These are phyloP conservation scores for Diabrotica balteata DNA, from an alignment of 2,888 invertebrate genomes.

Conservation along the genomic window DNA sequence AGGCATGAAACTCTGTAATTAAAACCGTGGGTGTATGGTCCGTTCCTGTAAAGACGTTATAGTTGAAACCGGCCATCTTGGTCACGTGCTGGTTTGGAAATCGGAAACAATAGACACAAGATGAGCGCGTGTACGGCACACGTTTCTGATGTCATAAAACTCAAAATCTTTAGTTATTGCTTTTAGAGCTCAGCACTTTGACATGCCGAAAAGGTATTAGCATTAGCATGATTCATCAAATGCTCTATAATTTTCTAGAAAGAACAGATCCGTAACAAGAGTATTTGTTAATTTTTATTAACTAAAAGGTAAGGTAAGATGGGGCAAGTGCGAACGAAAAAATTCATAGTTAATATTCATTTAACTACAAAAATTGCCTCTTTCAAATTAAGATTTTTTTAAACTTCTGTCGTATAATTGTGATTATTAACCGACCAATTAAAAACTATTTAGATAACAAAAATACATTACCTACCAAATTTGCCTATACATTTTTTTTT, in stretches of 20 bases:
- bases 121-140: constrained; percentile 51
- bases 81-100: constrained; percentile 53
- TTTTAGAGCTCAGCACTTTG: constrained; percentile 47
- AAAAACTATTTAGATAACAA: no score
- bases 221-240: constrained; percentile 48
- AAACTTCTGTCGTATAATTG: no score
- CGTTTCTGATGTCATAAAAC: constrained; percentile 53
- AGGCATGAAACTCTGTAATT: no score
- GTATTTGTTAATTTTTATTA: no score
- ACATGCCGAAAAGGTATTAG: constrained; percentile 52
- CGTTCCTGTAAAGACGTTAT: constrained; percentile 18
- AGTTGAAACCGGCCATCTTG: constrained; percentile 46
- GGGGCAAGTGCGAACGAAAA: no score
- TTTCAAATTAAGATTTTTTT: no score
- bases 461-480: no score
- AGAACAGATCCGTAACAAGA: constrained; percentile 15
- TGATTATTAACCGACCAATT: no score
- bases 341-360: no score
- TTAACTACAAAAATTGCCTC: no score
- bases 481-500: no score
- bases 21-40: not conserved
- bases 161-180: constrained; percentile 49
- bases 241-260: constrained; percentile 34
- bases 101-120: constrained; percentile 54
- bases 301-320: no score